phyloP scores from a whole-genome alignment of 2,113 vertebrate genomes.

The Lampris incognitus region DNA sequence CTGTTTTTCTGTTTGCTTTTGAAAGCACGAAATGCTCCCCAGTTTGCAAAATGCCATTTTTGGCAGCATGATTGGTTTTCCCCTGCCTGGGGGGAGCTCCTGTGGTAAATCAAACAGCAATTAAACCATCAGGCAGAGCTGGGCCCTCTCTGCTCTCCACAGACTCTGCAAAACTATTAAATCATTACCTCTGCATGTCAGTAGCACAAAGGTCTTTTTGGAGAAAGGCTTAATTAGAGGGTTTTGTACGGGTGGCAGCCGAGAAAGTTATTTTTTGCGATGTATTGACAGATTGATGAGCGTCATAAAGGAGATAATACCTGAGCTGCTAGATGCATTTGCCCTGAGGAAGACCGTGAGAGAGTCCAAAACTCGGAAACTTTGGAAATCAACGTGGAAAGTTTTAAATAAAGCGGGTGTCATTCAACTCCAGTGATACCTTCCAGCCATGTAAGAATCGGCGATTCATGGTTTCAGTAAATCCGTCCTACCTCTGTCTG shows the following conservation, averaged over 20 bases:
- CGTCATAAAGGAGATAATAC: too few relatives aligned
- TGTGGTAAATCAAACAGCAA: slow-evolving; percentile 41
- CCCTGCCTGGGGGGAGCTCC: slow-evolving; percentile 13
- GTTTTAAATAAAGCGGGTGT: too few relatives aligned
- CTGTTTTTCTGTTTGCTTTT: slow-evolving; percentile 15
- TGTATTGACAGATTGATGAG: neutral
- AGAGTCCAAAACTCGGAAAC: too few relatives aligned
- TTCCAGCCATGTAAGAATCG: too few relatives aligned
- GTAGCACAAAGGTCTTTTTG: slow-evolving; percentile 21
- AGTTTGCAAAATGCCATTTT: neutral
- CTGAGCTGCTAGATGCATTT: too few relatives aligned
- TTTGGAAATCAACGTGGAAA: too few relatives aligned
- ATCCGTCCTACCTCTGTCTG: too few relatives aligned
- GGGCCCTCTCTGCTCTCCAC: slow-evolving; percentile 6
- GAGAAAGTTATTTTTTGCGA: neutral
- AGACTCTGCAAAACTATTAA: slow-evolving; percentile 21
- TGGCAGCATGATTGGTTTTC: slow-evolving; percentile 25
- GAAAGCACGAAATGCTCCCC: slow-evolving; percentile 8
- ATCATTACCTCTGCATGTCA: slow-evolving; percentile 10
- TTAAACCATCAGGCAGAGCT: slow-evolving; percentile 27
- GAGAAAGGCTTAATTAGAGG: slow-evolving; percentile 21
- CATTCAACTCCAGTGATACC: too few relatives aligned
- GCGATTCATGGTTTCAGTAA: too few relatives aligned
- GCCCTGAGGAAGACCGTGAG: too few relatives aligned
- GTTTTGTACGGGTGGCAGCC: neutral